Evolutionary conservation across 2,797 vertebrate genomes (phyloP).

Genomic region (Urophycis tenuis): DNA sequence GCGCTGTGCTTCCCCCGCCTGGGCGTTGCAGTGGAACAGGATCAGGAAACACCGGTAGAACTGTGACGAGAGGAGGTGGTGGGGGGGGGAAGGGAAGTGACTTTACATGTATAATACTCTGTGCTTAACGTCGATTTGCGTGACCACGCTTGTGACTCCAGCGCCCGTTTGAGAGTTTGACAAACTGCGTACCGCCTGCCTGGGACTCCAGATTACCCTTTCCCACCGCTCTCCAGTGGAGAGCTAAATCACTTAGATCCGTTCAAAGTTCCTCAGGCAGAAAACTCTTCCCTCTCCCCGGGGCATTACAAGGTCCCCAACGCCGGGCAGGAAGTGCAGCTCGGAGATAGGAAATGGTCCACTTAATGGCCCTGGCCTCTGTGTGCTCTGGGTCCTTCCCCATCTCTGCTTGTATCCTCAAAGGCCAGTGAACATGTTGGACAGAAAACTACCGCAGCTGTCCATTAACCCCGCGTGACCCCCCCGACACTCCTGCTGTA

Average conservation of each 20-base stretch:
- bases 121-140: background rate
- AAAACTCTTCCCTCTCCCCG: constrained; percentile 9
- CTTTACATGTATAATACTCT: background rate
- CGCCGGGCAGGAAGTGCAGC: constrained; percentile 2
- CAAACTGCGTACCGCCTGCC: background rate
- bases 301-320: constrained; percentile 29
- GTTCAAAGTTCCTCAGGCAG: constrained; percentile 11
- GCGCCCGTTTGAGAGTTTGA: background rate
- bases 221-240: background rate
- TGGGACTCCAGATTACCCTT: background rate
- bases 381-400: background rate
- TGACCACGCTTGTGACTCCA: background rate
- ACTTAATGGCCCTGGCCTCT: constrained; percentile 14
- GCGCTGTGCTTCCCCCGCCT: constrained; percentile 45
- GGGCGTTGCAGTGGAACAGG: constrained; percentile 67
- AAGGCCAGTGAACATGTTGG: constrained; percentile 9
- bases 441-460: constrained; percentile 4
- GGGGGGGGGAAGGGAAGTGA: background rate
- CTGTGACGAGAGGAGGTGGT: constrained; percentile 48
- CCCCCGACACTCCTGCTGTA: background rate
- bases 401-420: constrained; percentile 4
- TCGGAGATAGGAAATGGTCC: constrained; percentile 4
- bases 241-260: background rate
- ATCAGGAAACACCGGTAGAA: constrained; percentile 81
- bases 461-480: background rate